Base-by-base conservation (phyloP, 2,888 invertebrate species). In the Eueremaeus valkanovi region DNA sequence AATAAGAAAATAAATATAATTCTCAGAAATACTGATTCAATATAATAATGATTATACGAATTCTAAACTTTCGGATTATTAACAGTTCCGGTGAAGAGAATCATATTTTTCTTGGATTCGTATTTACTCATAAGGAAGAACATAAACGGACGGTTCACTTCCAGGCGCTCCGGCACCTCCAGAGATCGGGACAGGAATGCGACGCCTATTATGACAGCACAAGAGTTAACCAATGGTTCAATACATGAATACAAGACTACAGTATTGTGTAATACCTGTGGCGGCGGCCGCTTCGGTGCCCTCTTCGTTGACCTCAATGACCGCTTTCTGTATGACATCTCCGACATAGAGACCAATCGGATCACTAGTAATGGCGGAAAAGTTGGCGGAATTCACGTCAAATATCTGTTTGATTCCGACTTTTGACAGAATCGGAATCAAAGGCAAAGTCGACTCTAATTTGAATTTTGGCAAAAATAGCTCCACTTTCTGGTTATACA, bases 261-360 rank as follows among this genome's bases (percentile, higher is more conserved):
- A 55, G 6, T 16, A 55, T 8, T 8, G 6, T n/a, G 55, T 55
- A 24, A 70, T 72, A 42, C 58, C 72, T n/a, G 75, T 75, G 16
- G 72, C 75, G 8, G 75, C 75, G 16, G 75, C 75, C 16, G 75
- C 75, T 61, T 75, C 75, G 1, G 75, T 75, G 27, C 75, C 75
- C 61, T 75, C 75, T 73, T 75, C 75, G 31, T 72, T 75, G 0
- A 75, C 75, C 21, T 75, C 75, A 13, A 75, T 75, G 0, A 75
- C 55, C 5, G 75, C 75, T 33, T 75, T 75, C 29, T 75, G 75
- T n/a, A 75, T 72, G 1, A 75, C 61, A 58, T 75, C 72, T 0
- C 31, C 31, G n/a, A 75, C 72, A 36, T 51, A 75, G 3, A 75
- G 33, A 16, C 51, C 51, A 3, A 58, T 18, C 27, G 58, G 27